Conservation (phyloP, 2,888 invertebrate genomes). For the Aspidapion aeneum region DNA sequence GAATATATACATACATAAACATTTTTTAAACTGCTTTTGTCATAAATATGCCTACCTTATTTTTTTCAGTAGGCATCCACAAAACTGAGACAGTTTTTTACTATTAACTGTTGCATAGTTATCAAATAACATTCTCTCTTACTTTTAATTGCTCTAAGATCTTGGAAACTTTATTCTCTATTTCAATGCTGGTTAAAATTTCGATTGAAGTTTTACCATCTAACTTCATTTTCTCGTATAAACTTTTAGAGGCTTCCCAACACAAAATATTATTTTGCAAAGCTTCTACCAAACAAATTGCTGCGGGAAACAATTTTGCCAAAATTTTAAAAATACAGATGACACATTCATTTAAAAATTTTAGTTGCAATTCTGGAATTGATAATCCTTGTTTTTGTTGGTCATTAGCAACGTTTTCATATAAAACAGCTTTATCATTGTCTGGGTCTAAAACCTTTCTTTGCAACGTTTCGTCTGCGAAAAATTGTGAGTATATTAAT, state of each 20-base stretch:
- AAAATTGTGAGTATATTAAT: conserved; percentile 71
- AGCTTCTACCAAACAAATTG: conserved; percentile 47
- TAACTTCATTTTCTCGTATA: conserved; percentile 40
- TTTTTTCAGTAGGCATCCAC: too few species aligned
- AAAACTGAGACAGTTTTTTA: too few species aligned
- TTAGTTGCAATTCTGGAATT: conserved; percentile 78
- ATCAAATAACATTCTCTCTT: background rate
- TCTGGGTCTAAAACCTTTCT: conserved; percentile 62
- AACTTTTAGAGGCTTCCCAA: conserved; percentile 55
- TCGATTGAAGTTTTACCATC: conserved; percentile 37
- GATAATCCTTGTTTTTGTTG: conserved; percentile 74
- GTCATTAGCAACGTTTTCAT: conserved; percentile 53
- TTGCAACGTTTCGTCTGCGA: conserved; percentile 82
- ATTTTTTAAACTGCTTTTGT: too few species aligned
- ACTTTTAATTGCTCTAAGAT: conserved; percentile 22
- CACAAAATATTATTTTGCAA: conserved; percentile 55
- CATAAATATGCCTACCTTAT: too few species aligned
- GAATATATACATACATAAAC: too few species aligned
- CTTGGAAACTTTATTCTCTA: conserved; percentile 36
- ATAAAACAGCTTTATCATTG: background rate
- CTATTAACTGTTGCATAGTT: too few species aligned
- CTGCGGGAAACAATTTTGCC: conserved; percentile 53
- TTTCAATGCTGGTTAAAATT: conserved; percentile 35
- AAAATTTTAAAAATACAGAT: conserved; percentile 56
- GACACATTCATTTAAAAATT: conserved; percentile 58